Percentiles rank a stretch among this genome's conserved stretches.
Conservation (phyloP, 2,888 invertebrate genomes). For the Mimumesa dahlbomi region DNA sequence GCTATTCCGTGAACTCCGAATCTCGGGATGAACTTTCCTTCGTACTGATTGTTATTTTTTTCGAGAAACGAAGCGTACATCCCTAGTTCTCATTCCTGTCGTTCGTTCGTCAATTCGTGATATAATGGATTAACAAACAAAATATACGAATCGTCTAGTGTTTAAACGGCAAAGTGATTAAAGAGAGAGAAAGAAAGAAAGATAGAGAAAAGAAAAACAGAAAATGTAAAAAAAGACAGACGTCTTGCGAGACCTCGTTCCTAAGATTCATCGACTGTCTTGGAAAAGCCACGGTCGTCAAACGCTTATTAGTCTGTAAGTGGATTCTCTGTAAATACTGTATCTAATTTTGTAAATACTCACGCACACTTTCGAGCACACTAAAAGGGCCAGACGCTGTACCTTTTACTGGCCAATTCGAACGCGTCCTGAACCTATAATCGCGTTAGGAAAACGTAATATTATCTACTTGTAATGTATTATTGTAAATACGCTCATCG, state of each 20-base stretch:
- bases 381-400: slow-evolving; percentile 30
- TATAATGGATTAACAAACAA: slow-evolving; percentile 26
- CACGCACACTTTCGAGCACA: slow-evolving; percentile 63
- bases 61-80: slow-evolving; percentile 7
- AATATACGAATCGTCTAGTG: slow-evolving; percentile 10
- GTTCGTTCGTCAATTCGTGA: slow-evolving; percentile 53
- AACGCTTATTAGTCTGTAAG: slow-evolving; percentile 79
- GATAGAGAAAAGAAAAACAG: too few relatives aligned
- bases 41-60: slow-evolving; percentile 48
- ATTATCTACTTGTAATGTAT: slow-evolving; percentile 63
- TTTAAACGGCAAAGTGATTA: slow-evolving; percentile 10
- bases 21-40: slow-evolving; percentile 35
- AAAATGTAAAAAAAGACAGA: slow-evolving; percentile 43
- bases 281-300: slow-evolving; percentile 71
- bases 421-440: slow-evolving; percentile 45
- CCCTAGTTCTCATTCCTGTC: slow-evolving; percentile 51
- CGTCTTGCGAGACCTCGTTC: slow-evolving; percentile 72
- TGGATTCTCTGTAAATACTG: slow-evolving; percentile 77
- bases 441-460: slow-evolving; percentile 56
- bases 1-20: slow-evolving; percentile 21
- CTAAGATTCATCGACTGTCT: slow-evolving; percentile 74
- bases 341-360: slow-evolving; percentile 77
- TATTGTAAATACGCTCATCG: slow-evolving; percentile 70
- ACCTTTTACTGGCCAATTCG: slow-evolving; percentile 31
- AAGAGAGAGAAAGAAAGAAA: too few relatives aligned